Base-by-base conservation (phyloP, 2,797 vertebrate genomes). In the Spinus pinus region DNA sequence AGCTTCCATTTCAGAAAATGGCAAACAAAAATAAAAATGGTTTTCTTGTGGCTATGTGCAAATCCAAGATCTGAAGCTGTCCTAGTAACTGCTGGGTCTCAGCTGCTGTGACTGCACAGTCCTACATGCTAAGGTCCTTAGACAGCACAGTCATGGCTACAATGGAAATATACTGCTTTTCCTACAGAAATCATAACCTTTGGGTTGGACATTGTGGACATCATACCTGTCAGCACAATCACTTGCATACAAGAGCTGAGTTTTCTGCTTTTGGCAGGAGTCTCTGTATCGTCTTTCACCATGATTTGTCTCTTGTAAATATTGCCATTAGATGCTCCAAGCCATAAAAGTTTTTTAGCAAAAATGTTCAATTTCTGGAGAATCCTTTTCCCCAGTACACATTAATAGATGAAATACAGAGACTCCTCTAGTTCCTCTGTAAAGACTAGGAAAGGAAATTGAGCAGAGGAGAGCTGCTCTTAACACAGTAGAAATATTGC, bases 1-100 rank as follows among this genome's bases (percentile, higher is more conserved):
- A 62, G 39, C 64, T 93, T 90, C 75, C 50, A 24, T n/a, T 88
- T 79, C 90, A 92, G 35, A 86, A 89, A 91, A 66, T 4, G 17
- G 44, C 54, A 83, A 79, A 27, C 5, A 58, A 50, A 66, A 89
- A 33, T 23, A 47, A 83, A 82, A 84, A 56, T 25, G 11, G 21
- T 8, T 78, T 81, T 82, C 49, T 77, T 74, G 31, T 33, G 41
- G 30, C 28, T 61, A 5, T 33, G 56, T n/a, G 57, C 53, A 92
- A 81, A 78, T 47, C 61, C 6, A 8, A 65, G 22, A 66, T 46
- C 15, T 79, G 70, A 70, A 65, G 51, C 24, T 74, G 14, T 17
- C 17, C 12, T 56, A 30, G 24, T 2, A 58, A 35, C 23, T 89
- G 9, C 25, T 27, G 33, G 10, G 41, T 42, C 41, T 37, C 41